A percentile compares a stretch with the other conserved stretches of the same genome.
Conservation (phyloP, 2,797 vertebrate genomes). For the Decapterus maruadsi region DNA sequence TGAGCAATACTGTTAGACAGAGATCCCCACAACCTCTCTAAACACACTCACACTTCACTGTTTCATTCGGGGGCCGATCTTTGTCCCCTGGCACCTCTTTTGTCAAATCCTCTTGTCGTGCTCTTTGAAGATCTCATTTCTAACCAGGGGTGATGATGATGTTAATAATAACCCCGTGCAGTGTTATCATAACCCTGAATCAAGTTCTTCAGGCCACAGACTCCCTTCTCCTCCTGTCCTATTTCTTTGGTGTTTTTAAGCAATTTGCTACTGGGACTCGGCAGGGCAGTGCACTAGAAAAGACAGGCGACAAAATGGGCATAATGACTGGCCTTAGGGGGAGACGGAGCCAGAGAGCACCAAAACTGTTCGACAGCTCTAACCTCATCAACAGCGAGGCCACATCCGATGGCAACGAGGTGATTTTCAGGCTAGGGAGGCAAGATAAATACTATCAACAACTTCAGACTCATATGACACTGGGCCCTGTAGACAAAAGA, state of each 20-base stretch:
- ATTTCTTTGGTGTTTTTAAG: constrained; percentile 62
- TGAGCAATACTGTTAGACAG: constrained; percentile 8
- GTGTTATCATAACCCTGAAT: constrained; percentile 62
- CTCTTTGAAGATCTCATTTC: constrained; percentile 64
- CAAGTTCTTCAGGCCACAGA: constrained; percentile 67
- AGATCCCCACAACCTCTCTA: constrained; percentile 7
- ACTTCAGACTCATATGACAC: constrained; percentile 24
- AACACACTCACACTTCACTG: constrained; percentile 9
- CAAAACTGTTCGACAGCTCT: constrained; percentile 54
- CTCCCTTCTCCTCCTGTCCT: constrained; percentile 54
- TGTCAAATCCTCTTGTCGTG: constrained; percentile 48
- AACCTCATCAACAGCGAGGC: constrained; percentile 53
- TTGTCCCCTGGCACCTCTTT: constrained; percentile 51
- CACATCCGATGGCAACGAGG: constrained; percentile 39
- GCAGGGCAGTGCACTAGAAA: constrained; percentile 51
- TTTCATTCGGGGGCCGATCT: constrained; percentile 51
- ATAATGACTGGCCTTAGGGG: constrained; percentile 76
- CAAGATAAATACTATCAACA: constrained; percentile 41
- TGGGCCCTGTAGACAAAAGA: not conserved
- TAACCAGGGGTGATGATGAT: constrained; percentile 70
- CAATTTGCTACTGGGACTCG: constrained; percentile 50
- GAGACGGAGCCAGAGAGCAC: constrained; percentile 47
- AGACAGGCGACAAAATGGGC: constrained; percentile 77
- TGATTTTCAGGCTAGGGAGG: constrained; percentile 47
- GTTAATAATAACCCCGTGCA: constrained; percentile 67